Base-by-base conservation (phyloP, 2,113 vertebrate genomes). In the Leptosomus discolor region DNA sequence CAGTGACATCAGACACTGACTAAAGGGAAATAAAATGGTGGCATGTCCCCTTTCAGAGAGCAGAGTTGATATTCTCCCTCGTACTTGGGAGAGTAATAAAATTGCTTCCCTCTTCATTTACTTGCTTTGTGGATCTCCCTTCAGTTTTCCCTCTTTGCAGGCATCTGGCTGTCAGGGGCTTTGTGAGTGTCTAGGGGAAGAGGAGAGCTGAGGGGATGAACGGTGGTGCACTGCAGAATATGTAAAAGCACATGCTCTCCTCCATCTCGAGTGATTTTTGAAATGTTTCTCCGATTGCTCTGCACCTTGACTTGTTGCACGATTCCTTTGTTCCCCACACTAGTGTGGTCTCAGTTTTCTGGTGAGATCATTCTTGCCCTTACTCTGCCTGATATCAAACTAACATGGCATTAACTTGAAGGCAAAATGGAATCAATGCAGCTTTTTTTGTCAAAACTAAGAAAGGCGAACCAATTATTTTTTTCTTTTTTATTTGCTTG, bases 101-200 rank as follows among this genome's bases (percentile, higher is more conserved):
- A 50, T 61, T 27, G 12, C 19, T 53, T 83, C 20, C 45, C 4
- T 34, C 29, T 46, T 78, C 5, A 22, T 90, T 88, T 64, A 19
- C 30, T 53, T 54, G 11, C 4, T 15, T 39, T 56, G 13, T 50
- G 39, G 13, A 30, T 77, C 50, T 70, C 26, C 45, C 17, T 88
- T 51, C 18, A 34, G 15, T 46, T 90, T 91, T 71, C 27, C 20
- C 4, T 27, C 41, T 51, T 39, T 10, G 20, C 12, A 19, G 15
- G 22, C n/a, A 36, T 6, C 7, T 57, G 0, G 0, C 7, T 41
- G 2, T 21, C 20, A 9, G 32, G 34, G 65, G 3, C 19, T 75
- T 54, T 3, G 4, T 27, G 32, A 46, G 19, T 6, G 16, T 29
- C 17, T 48, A 22, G 7, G 37, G 12, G 36, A 69, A 45, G 50